Conservation (phyloP, 1,140 invertebrate genomes). For the Ericerus pela region DNA sequence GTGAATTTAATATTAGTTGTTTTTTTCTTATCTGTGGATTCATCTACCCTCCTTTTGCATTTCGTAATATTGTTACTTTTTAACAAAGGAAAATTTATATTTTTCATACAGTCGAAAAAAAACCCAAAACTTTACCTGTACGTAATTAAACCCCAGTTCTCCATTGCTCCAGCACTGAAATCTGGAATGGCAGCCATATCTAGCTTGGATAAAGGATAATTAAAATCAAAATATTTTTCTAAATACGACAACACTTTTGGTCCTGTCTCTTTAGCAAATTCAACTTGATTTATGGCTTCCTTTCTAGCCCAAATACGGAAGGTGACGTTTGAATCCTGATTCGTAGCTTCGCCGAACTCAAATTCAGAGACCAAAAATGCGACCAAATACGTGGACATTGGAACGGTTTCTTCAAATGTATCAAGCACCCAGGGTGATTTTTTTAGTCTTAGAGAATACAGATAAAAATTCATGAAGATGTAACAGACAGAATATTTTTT, state of each 20-base stretch:
- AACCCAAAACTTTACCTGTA: constrained; percentile 40
- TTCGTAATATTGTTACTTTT: too few species aligned
- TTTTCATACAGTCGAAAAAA: too few species aligned
- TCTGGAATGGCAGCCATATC: constrained; percentile 57
- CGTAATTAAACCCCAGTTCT: constrained; percentile 45
- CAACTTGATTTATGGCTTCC: constrained; percentile 40
- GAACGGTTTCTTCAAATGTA: constrained; percentile 46
- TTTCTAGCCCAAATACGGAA: constrained; percentile 50
- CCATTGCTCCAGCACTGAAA: constrained; percentile 56
- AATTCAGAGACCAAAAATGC: constrained; percentile 74
- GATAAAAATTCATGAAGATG: too few species aligned
- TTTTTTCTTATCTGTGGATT: too few species aligned
- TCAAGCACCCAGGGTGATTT: constrained; percentile 44
- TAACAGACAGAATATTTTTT: too few species aligned
- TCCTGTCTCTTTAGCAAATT: constrained; percentile 39
- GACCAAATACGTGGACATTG: constrained; percentile 78
- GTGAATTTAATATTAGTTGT: too few species aligned
- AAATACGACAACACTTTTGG: constrained; percentile 36
- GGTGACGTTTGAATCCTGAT: constrained; percentile 25
- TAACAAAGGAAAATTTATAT: too few species aligned
- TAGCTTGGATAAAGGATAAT: constrained; percentile 42
- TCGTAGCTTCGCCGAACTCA: constrained; percentile 25
- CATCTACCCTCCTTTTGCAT: too few species aligned
- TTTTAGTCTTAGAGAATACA: too few species aligned
- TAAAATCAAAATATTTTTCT: constrained; percentile 35